A percentile compares a stretch with the other conserved stretches of the same genome.
phyloP scores from a whole-genome alignment of 2,888 invertebrate genomes.

The Mythimna vitellina region DNA sequence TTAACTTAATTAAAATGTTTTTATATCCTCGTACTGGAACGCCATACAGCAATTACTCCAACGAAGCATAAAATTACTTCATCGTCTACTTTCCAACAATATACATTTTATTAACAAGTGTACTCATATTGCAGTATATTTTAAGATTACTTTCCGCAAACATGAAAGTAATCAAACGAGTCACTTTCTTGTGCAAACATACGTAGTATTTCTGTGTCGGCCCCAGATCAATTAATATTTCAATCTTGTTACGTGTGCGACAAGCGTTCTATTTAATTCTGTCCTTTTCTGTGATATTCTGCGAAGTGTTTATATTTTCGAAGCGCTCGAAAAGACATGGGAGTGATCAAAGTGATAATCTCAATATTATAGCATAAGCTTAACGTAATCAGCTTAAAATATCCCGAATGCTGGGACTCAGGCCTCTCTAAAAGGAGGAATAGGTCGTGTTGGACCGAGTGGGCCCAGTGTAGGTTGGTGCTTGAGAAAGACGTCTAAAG shows the following conservation, averaged over 20 bases:
- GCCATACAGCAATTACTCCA: neutral
- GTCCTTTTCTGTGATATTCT: too few species aligned
- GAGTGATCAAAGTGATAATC: too few species aligned
- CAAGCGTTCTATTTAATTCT: neutral
- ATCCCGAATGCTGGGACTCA: too few species aligned
- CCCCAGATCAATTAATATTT: slow-evolving; percentile 28
- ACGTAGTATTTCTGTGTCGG: neutral
- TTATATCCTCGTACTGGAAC: neutral
- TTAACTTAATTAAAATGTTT: neutral
- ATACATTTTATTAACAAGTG: neutral
- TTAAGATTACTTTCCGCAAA: neutral
- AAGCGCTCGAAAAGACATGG: too few species aligned
- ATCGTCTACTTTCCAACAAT: neutral
- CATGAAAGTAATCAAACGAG: neutral
- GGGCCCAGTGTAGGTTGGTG: too few species aligned
- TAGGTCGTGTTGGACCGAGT: too few species aligned
- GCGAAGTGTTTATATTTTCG: too few species aligned
- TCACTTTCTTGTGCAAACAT: neutral
- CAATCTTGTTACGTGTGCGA: neutral
- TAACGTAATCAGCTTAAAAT: too few species aligned
- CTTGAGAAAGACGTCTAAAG: too few species aligned
- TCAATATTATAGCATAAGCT: too few species aligned
- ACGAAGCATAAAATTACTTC: neutral
- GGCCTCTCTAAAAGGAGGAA: too few species aligned
- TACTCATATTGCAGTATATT: neutral